A percentile compares a stretch with the other conserved stretches of the same genome.
Evolutionary conservation across 2,113 vertebrate species (phyloP).

Genomic region (Mastomys natalensis): DNA sequence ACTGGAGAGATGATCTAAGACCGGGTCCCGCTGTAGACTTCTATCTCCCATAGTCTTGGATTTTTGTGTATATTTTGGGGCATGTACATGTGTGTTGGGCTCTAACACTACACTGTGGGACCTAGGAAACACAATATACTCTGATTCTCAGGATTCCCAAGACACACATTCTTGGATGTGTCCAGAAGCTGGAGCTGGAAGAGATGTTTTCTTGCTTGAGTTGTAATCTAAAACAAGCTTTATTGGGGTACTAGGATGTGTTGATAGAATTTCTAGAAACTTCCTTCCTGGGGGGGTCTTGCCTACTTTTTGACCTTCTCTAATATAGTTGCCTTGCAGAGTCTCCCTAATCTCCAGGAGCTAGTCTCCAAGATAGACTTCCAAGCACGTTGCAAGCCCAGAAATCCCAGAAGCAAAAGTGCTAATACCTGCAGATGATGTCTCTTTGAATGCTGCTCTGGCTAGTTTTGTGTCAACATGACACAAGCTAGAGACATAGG

Average conservation of each 20-base stretch:
- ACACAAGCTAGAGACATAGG: background rate
- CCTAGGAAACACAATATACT: background rate
- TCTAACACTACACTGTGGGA: background rate
- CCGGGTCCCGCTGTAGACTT: rapidly evolving
- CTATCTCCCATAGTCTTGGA: background rate
- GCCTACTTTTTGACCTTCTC: background rate
- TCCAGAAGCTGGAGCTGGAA: background rate
- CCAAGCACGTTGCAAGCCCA: background rate
- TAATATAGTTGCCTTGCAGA: no score
- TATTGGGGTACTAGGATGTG: background rate
- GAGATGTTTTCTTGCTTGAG: background rate
- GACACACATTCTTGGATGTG: background rate
- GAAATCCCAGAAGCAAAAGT: background rate
- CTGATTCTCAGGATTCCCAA: background rate
- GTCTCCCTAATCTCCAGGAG: background rate
- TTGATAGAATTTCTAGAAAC: background rate
- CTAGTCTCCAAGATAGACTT: no score
- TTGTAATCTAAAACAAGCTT: background rate
- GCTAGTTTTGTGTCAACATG: background rate
- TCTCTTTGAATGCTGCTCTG: background rate
- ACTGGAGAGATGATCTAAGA: rapidly evolving
- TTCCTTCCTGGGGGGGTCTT: background rate
- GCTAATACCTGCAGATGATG: rapidly evolving
- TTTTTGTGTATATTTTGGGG: no score
- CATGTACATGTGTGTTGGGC: no score